Percentiles rank a stretch among this genome's conserved stretches.
phyloP scores from a whole-genome alignment of 2,888 invertebrate species.

The Drosophila demipolita region DNA sequence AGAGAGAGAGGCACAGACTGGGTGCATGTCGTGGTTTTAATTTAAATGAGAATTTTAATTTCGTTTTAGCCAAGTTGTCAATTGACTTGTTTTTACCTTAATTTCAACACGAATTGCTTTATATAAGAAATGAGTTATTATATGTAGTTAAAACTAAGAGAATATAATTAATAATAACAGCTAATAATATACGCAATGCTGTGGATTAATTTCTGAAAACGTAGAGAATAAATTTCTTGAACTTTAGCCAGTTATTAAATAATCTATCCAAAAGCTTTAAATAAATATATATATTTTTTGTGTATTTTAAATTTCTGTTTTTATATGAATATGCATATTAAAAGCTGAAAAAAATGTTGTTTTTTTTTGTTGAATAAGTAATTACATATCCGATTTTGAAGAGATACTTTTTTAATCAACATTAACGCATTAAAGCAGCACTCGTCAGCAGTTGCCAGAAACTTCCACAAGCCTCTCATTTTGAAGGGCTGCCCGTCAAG shows the following conservation, averaged over 20 bases:
- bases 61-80: constrained; percentile 27
- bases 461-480: constrained; percentile 33
- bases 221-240: background rate
- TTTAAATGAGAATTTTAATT: constrained; percentile 69
- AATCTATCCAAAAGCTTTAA: background rate
- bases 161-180: background rate
- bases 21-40: constrained; percentile 50
- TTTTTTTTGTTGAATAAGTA: background rate
- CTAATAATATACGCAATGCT: background rate
- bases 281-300: background rate
- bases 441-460: constrained; percentile 22
- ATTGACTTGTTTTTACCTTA: constrained; percentile 9
- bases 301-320: background rate
- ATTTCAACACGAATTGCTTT: background rate
- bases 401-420: constrained; percentile 47
- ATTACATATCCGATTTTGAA: constrained; percentile 14
- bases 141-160: background rate
- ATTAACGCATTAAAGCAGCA: constrained; percentile 46
- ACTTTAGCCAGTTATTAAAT: background rate
- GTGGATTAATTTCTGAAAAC: background rate
- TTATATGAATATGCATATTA: background rate
- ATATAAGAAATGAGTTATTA: background rate
- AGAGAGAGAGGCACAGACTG: background rate
- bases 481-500: constrained; percentile 35
- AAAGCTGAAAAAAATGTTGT: constrained; percentile 5